Conservation (phyloP, 2,888 invertebrate genomes). For the Athalia rosae region DNA sequence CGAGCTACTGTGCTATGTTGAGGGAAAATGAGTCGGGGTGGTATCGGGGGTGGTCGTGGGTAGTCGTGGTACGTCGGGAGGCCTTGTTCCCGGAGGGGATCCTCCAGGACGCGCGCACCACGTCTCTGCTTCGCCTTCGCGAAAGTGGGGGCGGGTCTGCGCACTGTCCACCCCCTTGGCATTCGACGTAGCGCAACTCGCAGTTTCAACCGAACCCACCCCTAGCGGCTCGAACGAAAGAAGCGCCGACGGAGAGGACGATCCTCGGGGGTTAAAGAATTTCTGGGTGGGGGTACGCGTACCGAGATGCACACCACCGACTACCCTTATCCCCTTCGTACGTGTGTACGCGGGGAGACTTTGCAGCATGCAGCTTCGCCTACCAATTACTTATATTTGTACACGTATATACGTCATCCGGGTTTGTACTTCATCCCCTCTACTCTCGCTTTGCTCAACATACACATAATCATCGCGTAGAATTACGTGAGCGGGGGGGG, state of each 20-base stretch:
- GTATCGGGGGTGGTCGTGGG: slow-evolving; percentile 23
- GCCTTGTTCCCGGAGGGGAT: slow-evolving; percentile 27
- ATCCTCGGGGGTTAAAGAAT: slow-evolving; percentile 40
- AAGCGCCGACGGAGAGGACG: slow-evolving; percentile 39
- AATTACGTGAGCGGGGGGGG: not conserved
- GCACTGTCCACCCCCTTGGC: slow-evolving; percentile 70
- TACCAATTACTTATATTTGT: slow-evolving; percentile 36
- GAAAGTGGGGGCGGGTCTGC: slow-evolving; percentile 73
- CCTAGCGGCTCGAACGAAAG: slow-evolving; percentile 39
- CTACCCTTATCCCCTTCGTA: slow-evolving; percentile 17
- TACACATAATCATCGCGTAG: not conserved
- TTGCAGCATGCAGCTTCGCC: slow-evolving; percentile 51
- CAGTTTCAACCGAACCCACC: slow-evolving; percentile 31
- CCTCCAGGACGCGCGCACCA: slow-evolving; percentile 42
- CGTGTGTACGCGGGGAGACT: slow-evolving; percentile 54
- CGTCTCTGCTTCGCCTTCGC: slow-evolving; percentile 58
- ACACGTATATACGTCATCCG: not conserved
- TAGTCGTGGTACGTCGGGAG: slow-evolving; percentile 26
- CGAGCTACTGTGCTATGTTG: slow-evolving; percentile 73
- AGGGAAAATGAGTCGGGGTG: slow-evolving; percentile 57
- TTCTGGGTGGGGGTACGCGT: slow-evolving; percentile 56
- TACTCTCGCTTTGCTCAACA: too few relatives aligned
- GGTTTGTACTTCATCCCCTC: too few relatives aligned
- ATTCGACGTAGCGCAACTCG: slow-evolving; percentile 42
- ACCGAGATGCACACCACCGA: slow-evolving; percentile 56